phyloP scores from a whole-genome alignment of 2,797 vertebrate genomes.

The Rhinogobio ventralis region DNA sequence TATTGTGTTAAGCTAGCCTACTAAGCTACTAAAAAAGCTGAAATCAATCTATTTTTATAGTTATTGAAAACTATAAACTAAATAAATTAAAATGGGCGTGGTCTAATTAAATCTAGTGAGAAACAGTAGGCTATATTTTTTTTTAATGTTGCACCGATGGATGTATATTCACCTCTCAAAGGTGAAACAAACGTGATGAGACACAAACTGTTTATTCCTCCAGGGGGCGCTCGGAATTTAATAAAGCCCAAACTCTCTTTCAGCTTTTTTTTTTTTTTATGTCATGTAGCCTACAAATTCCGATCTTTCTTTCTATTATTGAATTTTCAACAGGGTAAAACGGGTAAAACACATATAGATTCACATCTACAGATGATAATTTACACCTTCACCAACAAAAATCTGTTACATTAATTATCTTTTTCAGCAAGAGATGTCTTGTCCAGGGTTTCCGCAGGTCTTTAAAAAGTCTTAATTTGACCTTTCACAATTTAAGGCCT shows the following conservation, averaged over 20 bases:
- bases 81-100: not conserved
- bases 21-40: too few relatives aligned
- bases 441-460: too few relatives aligned
- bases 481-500: too few relatives aligned
- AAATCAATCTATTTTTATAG: too few relatives aligned
- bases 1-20: too few relatives aligned
- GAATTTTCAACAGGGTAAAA: not conserved
- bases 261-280: not conserved
- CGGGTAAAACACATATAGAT: not conserved
- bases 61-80: not conserved
- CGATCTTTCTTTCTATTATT: not conserved
- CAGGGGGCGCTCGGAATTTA: not conserved
- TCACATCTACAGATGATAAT: not conserved
- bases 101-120: not conserved
- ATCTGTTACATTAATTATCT: not conserved
- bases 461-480: too few relatives aligned
- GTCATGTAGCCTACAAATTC: not conserved
- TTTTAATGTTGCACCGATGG: not conserved
- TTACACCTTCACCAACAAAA: not conserved
- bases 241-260: not conserved
- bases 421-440: not conserved
- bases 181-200: not conserved
- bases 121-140: not conserved
- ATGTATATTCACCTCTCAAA: not conserved
- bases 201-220: not conserved